These are phyloP conservation scores for Aleiodes testaceus DNA, from an alignment of 2,888 invertebrate species.

Conservation along the genomic window DNA sequence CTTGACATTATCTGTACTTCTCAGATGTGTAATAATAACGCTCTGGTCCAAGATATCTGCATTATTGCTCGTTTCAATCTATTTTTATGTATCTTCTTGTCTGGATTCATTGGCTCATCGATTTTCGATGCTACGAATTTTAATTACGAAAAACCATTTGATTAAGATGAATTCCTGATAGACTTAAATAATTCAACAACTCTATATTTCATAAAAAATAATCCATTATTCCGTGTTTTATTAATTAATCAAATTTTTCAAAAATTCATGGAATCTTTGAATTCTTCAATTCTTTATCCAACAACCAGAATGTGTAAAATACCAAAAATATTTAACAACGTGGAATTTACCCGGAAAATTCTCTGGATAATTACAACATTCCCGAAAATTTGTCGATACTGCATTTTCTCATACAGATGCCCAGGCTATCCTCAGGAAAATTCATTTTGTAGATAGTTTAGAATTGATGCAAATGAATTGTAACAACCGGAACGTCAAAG, in stretches of 20 bases:
- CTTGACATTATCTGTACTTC: constrained; percentile 40
- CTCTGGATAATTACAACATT: too few species aligned
- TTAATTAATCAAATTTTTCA: too few species aligned
- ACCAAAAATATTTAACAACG: too few species aligned
- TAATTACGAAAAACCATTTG: neutral
- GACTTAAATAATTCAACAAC: too few species aligned
- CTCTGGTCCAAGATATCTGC: constrained; percentile 1
- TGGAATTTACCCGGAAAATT: too few species aligned
- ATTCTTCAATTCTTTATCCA: too few species aligned
- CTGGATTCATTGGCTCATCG: neutral
- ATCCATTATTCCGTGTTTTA: too few species aligned
- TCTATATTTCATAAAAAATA: too few species aligned
- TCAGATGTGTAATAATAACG: constrained; percentile 38
- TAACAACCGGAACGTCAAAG: constrained; percentile 31
- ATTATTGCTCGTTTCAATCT: constrained; percentile 20
- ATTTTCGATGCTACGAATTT: constrained; percentile 10
- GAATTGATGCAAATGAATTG: constrained; percentile 27
- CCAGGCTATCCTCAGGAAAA: neutral
- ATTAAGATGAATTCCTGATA: neutral
- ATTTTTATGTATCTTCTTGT: constrained; percentile 14
- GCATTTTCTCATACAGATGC: neutral
- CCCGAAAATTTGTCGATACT: neutral
- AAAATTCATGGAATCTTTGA: too few species aligned
- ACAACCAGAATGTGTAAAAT: too few species aligned
- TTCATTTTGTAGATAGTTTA: constrained; percentile 13